These are phyloP conservation scores for Norana najaformis DNA, from an alignment of 2,888 invertebrate species.

Conservation along the genomic window DNA sequence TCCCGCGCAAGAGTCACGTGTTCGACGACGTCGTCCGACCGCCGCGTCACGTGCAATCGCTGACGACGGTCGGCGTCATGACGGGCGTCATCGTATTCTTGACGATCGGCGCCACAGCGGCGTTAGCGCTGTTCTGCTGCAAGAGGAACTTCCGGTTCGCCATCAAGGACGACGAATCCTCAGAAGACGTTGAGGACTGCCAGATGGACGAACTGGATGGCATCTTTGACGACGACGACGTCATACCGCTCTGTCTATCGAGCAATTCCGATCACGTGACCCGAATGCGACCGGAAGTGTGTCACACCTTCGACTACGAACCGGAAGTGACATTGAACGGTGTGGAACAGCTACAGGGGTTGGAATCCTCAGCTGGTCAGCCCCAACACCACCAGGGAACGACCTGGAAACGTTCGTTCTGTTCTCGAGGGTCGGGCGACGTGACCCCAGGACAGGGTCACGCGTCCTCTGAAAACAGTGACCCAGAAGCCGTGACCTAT, in stretches of 20 bases:
- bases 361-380: not conserved
- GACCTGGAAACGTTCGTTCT: not conserved
- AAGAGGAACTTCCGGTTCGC: not conserved
- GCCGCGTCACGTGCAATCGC: not conserved
- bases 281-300: not conserved
- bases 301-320: not conserved
- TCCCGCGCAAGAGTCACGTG: slow-evolving; percentile 16
- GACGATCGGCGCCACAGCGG: slow-evolving; percentile 23
- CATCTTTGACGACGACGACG: slow-evolving; percentile 8
- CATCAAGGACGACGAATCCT: not conserved
- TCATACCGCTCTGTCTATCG: not conserved
- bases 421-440: not conserved
- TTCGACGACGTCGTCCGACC: slow-evolving; percentile 20
- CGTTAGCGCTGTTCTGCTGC: slow-evolving; percentile 27
- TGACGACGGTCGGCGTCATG: not conserved
- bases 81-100: slow-evolving; percentile 22
- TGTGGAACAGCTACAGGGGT: not conserved
- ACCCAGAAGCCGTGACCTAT: not conserved
- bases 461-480: not conserved
- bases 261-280: not conserved
- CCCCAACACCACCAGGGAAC: not conserved
- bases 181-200: not conserved
- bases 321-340: not conserved
- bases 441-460: not conserved
- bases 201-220: not conserved